Base-by-base conservation (phyloP, 2,888 invertebrate genomes). In the Hofmannophila pseudospretella region DNA sequence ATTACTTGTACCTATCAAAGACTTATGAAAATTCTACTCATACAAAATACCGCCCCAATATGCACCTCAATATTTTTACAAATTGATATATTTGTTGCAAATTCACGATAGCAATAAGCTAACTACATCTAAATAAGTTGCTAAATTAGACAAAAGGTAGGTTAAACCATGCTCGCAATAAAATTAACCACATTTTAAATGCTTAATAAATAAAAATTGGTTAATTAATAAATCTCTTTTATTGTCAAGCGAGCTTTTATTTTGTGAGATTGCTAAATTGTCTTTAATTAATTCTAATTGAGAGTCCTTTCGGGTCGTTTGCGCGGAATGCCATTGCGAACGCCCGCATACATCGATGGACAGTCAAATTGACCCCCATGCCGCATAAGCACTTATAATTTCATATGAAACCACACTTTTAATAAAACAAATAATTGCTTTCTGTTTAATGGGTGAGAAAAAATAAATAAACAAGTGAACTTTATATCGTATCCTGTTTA, bases 271-370 rank as follows among this genome's bases (percentile, higher is more conserved):
- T 75, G 81, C 82, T 82, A 80, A 85, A 85, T 85, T 85, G 80
- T 82, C 81, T 80, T 76, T 84, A 84, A 86, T 86, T 82, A 81
- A 81, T 80, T 76, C 68, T 81, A 84, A 85, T 86, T 85, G 75
- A 82, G 80, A 59, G 81, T 75, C 72, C 71, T 76, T 71, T 60
- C 45, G 53, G 59, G 67, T 67, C 54, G 61, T 80, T 79, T 63
- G 76, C 77, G 55, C 70, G 67, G 63, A 71, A 69, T 69, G 62
- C 70, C 73, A 73, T 73, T 76, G 81, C 79, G 55, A 73, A 70
- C 69, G 75, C 85, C 85, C 85, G 85, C 84, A 85, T 85, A 12
- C 39, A 11, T 23, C 43, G 42, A 55, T 58, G 64, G 62, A 54
- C 69, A 65, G 61, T 49, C 57, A 61, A 56, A 55, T 47, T 58